Evolutionary conservation across 2,113 vertebrate genomes (phyloP).

Genomic region (Polypterus senegalus): DNA sequence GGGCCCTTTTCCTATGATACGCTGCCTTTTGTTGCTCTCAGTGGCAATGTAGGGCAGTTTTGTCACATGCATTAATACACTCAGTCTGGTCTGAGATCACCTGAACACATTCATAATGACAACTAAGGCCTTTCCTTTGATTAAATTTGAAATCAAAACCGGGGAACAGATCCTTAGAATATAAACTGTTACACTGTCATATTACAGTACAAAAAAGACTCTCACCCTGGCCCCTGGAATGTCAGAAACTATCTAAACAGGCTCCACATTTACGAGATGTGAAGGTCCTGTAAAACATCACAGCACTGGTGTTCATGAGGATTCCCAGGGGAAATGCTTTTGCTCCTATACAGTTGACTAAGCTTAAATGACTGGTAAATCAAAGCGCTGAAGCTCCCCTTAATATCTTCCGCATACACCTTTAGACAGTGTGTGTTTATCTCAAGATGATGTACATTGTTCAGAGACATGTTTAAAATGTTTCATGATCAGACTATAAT

Average conservation of each 20-base stretch:
- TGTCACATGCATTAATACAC: neutral
- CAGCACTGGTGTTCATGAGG: slow-evolving; percentile 1
- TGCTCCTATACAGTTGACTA: neutral
- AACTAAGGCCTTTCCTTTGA: neutral
- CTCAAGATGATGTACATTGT: no score
- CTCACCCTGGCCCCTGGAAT: neutral
- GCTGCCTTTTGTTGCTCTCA: neutral
- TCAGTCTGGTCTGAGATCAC: neutral
- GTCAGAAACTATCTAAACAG: slow-evolving; percentile 2
- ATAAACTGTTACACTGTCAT: neutral
- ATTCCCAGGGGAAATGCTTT: neutral
- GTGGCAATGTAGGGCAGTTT: neutral
- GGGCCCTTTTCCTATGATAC: neutral
- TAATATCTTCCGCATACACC: neutral
- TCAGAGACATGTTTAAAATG: no score
- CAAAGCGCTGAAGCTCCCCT: neutral
- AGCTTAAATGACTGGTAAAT: neutral
- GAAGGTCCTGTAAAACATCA: slow-evolving; percentile 6
- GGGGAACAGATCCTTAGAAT: neutral
- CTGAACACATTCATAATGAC: slow-evolving; percentile 10
- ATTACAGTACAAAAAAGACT: neutral
- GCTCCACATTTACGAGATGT: neutral
- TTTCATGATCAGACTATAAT: no score
- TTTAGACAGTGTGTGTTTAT: no score
- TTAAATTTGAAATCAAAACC: slow-evolving; percentile 8